Conservation (phyloP, 2,113 vertebrate species). For the Rhinolophus sinicus region DNA sequence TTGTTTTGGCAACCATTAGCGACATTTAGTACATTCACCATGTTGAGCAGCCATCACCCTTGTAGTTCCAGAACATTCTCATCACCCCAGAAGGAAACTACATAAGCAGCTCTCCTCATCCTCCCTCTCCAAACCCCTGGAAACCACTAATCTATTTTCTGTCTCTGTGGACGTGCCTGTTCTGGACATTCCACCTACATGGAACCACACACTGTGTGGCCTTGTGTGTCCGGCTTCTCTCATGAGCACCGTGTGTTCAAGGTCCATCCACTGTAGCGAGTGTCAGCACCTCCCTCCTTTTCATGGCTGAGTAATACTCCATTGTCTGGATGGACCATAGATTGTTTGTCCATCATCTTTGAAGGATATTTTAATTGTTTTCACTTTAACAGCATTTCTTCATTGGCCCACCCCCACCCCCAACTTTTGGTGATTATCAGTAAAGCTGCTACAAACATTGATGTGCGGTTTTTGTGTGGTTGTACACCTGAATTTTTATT, state of each 20-base stretch:
- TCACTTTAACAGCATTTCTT: not conserved
- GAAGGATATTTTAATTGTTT: not conserved
- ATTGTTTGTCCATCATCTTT: not conserved
- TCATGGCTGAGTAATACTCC: not conserved
- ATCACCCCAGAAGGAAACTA: not conserved
- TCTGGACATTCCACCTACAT: not conserved
- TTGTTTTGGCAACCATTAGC: not conserved
- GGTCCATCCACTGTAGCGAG: accelerated
- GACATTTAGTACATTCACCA: not conserved
- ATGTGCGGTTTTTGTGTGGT: not conserved
- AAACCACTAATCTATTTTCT: not conserved
- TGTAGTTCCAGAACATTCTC: not conserved
- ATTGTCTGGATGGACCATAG: too few relatives aligned
- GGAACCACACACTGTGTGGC: not conserved
- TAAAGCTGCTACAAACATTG: not conserved
- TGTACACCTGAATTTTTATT: not conserved
- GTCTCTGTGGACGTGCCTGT: not conserved
- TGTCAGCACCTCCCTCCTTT: not conserved
- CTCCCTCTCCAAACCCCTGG: too few relatives aligned
- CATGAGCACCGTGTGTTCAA: not conserved
- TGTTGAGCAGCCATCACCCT: too few relatives aligned
- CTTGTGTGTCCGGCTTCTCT: not conserved
- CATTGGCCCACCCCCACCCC: not conserved
- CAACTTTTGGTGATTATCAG: not conserved
- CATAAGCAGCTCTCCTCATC: not conserved